Conservation (phyloP, 2,113 vertebrate species). For the Sciurus niger region DNA sequence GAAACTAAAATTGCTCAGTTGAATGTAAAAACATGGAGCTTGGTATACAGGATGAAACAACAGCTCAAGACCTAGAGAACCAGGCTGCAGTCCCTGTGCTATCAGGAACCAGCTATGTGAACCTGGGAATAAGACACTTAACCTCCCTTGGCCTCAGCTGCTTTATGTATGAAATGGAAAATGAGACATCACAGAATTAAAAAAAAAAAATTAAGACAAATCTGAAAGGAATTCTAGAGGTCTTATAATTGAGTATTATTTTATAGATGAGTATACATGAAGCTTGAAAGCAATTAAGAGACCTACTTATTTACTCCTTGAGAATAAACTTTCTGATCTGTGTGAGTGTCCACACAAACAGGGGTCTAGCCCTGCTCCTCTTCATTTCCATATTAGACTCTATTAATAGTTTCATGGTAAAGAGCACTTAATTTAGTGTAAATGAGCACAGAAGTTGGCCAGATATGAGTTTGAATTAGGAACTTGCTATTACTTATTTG, state of each 20-base stretch:
- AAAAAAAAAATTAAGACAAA: constrained; percentile 10
- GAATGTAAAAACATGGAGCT: not conserved
- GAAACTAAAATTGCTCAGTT: not conserved
- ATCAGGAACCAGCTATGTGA: not conserved
- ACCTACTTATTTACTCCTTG: not conserved
- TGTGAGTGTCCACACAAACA: not conserved
- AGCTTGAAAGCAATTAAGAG: not conserved
- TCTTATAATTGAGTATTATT: constrained; percentile 14
- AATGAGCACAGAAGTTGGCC: not conserved
- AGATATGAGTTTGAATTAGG: not conserved
- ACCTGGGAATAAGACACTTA: not conserved
- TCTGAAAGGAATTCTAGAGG: constrained; percentile 8
- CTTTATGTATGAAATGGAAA: constrained; percentile 52
- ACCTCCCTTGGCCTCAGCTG: not conserved
- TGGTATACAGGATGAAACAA: not conserved
- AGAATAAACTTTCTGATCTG: constrained; percentile 9
- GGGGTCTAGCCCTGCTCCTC: not conserved
- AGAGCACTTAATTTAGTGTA: not conserved
- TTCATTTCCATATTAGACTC: not conserved
- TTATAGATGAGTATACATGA: constrained; percentile 5
- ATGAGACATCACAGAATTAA: not conserved
- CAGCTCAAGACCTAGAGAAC: not conserved
- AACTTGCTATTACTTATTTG: not conserved
- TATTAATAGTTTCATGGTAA: not conserved
- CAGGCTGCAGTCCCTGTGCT: not conserved